Conservation (phyloP, 2,888 invertebrate species). For the Tethea ocularis region DNA sequence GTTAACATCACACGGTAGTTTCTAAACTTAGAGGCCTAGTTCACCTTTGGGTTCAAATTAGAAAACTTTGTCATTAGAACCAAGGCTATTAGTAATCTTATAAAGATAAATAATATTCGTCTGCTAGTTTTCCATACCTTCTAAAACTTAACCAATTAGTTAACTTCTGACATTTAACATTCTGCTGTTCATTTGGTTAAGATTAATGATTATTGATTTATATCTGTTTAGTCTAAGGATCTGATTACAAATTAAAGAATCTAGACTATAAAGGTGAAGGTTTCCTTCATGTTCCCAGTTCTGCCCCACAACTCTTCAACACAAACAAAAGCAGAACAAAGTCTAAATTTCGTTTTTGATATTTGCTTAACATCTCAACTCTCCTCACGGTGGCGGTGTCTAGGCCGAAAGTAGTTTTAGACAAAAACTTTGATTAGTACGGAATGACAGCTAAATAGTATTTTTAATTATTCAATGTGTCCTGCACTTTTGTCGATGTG, state of each 20-base stretch:
- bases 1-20: not conserved
- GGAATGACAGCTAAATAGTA: conserved; percentile 78
- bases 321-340: conserved; percentile 75
- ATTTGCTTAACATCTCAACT: conserved; percentile 75
- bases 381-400: conserved; percentile 80
- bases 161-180: not conserved
- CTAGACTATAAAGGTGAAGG: conserved; percentile 39
- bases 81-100: not conserved
- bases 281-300: conserved; percentile 68
- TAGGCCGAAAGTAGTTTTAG: conserved; percentile 77
- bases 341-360: conserved; percentile 85
- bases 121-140: not conserved
- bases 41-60: not conserved
- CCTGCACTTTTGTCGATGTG: conserved; percentile 75
- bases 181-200: not conserved
- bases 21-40: not conserved
- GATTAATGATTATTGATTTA: not conserved
- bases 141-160: not conserved
- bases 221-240: conserved; percentile 24
- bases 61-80: not conserved
- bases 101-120: not conserved
- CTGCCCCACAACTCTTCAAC: conserved; percentile 67
- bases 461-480: conserved; percentile 70
- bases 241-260: conserved; percentile 3
- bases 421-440: conserved; percentile 68